Evolutionary conservation across 2,113 vertebrate species (phyloP).

Genomic region (Barnardius zonarius): DNA sequence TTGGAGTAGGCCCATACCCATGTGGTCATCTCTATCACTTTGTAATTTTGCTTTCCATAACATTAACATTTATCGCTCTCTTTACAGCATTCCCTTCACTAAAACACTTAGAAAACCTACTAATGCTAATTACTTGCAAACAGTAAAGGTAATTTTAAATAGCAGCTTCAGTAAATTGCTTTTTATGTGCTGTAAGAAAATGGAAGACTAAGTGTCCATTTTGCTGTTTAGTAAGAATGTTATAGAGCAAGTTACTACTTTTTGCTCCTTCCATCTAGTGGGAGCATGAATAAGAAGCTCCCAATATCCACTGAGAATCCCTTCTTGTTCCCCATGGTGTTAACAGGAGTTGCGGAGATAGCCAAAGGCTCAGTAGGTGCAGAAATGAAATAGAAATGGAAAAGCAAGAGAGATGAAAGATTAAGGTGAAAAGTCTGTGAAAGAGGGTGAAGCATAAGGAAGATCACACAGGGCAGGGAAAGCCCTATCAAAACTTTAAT

Average conservation of each 20-base stretch:
- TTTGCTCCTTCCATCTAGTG: not conserved
- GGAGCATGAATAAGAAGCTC: not conserved
- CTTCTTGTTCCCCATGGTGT: not conserved
- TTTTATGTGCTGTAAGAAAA: constrained; percentile 45
- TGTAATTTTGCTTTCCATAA: constrained; percentile 4
- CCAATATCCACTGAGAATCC: not conserved
- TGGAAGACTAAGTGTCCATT: constrained; percentile 10
- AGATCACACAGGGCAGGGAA: not conserved
- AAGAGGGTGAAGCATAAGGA: not conserved
- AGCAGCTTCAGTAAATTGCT: constrained; percentile 28
- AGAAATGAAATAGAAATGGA: constrained; percentile 6
- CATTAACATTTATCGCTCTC: constrained; percentile 29
- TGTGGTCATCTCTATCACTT: not conserved
- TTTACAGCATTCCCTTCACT: constrained; percentile 5
- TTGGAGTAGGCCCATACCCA: not conserved
- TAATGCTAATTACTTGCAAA: constrained; percentile 50
- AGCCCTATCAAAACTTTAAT: not conserved
- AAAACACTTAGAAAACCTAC: not conserved
- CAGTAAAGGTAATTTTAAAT: constrained; percentile 45
- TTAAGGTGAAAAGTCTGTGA: not conserved
- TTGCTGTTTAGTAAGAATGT: constrained; percentile 9
- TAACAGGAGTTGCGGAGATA: not conserved
- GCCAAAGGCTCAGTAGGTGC: not conserved
- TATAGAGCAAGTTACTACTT: not conserved
- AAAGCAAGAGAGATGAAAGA: not conserved